These are phyloP conservation scores for Trissolcus basalis DNA, from an alignment of 1,140 invertebrate species.

Conservation along the genomic window DNA sequence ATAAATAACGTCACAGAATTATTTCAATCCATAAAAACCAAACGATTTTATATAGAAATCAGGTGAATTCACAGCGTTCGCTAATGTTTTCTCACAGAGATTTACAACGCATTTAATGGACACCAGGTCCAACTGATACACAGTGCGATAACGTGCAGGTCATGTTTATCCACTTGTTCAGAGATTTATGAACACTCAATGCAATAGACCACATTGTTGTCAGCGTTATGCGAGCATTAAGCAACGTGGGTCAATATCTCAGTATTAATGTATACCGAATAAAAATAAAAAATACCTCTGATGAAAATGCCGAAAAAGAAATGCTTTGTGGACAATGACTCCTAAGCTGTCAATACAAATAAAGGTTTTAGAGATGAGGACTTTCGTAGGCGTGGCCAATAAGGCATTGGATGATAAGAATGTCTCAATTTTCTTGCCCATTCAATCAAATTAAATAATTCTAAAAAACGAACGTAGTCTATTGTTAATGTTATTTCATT, in stretches of 20 bases:
- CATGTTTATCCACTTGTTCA: constrained; percentile 57
- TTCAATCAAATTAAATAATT: constrained; percentile 14
- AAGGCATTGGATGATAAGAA: constrained; percentile 23
- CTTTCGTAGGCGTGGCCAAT: constrained; percentile 24
- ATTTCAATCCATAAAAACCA: no score
- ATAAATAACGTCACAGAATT: no score
- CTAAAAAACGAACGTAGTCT: no score
- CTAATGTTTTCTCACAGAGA: constrained; percentile 51
- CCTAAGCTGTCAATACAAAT: no score
- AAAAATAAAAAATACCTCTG: background rate
- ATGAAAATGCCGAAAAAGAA: background rate
- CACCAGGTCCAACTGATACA: constrained; percentile 57
- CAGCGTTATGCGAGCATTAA: constrained; percentile 64
- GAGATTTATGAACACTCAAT: constrained; percentile 65
- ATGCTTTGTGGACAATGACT: no score
- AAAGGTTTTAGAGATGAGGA: constrained; percentile 3
- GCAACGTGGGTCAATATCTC: constrained; percentile 48
- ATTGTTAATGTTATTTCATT: no score
- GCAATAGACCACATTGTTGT: constrained; percentile 59
- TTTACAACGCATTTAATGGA: constrained; percentile 70
- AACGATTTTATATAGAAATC: no score
- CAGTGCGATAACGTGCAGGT: constrained; percentile 58
- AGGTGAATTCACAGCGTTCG: no score
- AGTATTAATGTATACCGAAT: constrained; percentile 1
- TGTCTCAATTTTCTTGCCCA: constrained; percentile 30